phyloP scores from a whole-genome alignment of 1,140 invertebrate species.

The Acromyrmex echinatior region DNA sequence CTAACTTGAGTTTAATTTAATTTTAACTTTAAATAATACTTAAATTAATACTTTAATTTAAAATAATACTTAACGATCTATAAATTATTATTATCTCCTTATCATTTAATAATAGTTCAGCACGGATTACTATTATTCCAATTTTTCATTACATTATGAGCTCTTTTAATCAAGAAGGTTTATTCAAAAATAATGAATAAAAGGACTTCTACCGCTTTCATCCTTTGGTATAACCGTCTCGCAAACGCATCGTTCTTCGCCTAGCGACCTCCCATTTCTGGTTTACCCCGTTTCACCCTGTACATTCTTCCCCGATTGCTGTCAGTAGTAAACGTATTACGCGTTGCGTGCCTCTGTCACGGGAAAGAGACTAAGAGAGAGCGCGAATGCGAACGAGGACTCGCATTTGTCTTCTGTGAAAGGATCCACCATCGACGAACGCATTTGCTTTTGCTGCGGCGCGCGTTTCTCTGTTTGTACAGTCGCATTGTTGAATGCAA shows the following conservation, averaged over 20 bases:
- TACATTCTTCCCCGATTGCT: slow-evolving; percentile 28
- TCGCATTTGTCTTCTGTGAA: slow-evolving; percentile 53
- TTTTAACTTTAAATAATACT: background rate
- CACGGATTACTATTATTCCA: background rate
- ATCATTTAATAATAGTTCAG: background rate
- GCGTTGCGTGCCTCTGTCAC: background rate
- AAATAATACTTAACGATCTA: background rate
- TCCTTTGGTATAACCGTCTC: background rate
- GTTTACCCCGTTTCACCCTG: slow-evolving; percentile 30
- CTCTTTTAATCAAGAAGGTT: background rate
- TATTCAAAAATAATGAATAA: background rate
- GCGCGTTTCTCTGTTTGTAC: slow-evolving; percentile 4
- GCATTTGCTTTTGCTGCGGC: slow-evolving; percentile 22
- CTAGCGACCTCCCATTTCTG: slow-evolving; percentile 18
- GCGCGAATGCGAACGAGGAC: background rate
- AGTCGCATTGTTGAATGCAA: slow-evolving; percentile 47
- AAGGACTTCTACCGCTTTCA: background rate
- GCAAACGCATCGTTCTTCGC: background rate
- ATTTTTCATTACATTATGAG: background rate
- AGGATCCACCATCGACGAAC: slow-evolving; percentile 34
- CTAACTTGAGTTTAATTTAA: background rate
- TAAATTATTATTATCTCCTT: background rate
- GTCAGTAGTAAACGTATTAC: slow-evolving; percentile 52
- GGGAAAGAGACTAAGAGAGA: background rate
- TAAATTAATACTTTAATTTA: background rate